phyloP scores from a whole-genome alignment of 2,888 invertebrate genomes.

The Molorchus minor region DNA sequence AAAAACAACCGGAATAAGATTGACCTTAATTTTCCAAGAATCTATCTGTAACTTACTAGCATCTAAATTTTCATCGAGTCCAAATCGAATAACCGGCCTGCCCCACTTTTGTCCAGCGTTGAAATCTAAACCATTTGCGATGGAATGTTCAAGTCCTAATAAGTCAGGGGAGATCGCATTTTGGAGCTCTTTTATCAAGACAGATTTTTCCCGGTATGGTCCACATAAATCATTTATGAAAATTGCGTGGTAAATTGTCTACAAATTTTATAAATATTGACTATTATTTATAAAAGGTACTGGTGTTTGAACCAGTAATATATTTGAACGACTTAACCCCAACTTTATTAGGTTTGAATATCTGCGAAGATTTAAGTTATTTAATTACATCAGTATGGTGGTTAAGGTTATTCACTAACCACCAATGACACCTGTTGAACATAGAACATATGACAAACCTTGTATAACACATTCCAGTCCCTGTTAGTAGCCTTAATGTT shows the following conservation, averaged over 20 bases:
- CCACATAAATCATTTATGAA: conserved; percentile 74
- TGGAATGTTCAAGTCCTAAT: conserved; percentile 71
- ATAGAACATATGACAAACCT: conserved; percentile 61
- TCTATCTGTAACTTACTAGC: conserved; percentile 66
- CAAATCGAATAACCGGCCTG: conserved; percentile 78
- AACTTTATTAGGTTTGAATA: too few species aligned
- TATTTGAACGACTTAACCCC: too few species aligned
- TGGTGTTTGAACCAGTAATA: too few species aligned
- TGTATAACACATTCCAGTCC: conserved; percentile 77
- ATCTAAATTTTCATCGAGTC: conserved; percentile 80
- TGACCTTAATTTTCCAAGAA: neutral
- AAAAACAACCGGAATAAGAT: conserved; percentile 27
- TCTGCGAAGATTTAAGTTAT: too few species aligned
- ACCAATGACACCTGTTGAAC: too few species aligned
- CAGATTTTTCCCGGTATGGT: conserved; percentile 62
- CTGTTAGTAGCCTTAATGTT: conserved; percentile 70
- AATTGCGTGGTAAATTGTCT: conserved; percentile 76
- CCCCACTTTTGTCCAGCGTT: conserved; percentile 65
- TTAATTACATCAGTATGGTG: too few species aligned
- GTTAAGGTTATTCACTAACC: too few species aligned
- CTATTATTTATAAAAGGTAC: too few species aligned
- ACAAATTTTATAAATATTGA: too few species aligned
- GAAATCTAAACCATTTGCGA: conserved; percentile 78
- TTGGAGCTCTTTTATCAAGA: conserved; percentile 66
- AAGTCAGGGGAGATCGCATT: conserved; percentile 66